phyloP scores from a whole-genome alignment of 2,888 invertebrate species.

The Nomada lathburiana region DNA sequence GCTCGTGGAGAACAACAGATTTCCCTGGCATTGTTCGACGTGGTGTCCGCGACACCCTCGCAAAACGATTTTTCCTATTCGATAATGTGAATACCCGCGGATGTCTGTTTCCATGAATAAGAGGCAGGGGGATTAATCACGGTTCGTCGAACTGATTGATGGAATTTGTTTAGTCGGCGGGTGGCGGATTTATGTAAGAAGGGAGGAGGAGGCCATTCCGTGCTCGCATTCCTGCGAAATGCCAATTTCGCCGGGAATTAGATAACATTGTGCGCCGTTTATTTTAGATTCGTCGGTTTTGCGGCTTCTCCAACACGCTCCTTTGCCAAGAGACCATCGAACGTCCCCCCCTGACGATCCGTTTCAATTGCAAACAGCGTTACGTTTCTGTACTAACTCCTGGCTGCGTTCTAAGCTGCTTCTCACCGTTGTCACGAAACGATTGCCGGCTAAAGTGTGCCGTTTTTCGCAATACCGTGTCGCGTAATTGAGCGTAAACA shows the following conservation, averaged over 20 bases:
- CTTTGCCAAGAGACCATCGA: conserved; percentile 34
- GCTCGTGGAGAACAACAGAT: no score
- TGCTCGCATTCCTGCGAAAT: conserved; percentile 69
- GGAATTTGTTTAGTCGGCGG: conserved; percentile 2
- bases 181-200: conserved; percentile 43
- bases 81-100: no score
- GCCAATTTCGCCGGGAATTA: conserved; percentile 73
- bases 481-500: conserved; percentile 34
- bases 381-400: not conserved
- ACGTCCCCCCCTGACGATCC: conserved; percentile 5
- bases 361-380: not conserved
- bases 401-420: not conserved
- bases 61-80: no score
- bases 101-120: not conserved
- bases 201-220: conserved; percentile 35
- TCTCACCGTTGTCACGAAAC: conserved; percentile 17
- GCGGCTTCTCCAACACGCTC: conserved; percentile 23
- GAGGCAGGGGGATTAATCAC: conserved; percentile 1
- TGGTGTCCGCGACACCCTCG: no score
- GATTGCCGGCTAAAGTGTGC: conserved; percentile 28
- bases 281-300: conserved; percentile 64
- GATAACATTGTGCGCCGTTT: conserved; percentile 72
- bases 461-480: conserved; percentile 29
- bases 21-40: no score
- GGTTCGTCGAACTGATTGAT: conserved; percentile 10